A percentile compares a stretch with the other conserved stretches of the same genome.
Conservation (phyloP, 2,113 vertebrate genomes). For the Lanius collurio region DNA sequence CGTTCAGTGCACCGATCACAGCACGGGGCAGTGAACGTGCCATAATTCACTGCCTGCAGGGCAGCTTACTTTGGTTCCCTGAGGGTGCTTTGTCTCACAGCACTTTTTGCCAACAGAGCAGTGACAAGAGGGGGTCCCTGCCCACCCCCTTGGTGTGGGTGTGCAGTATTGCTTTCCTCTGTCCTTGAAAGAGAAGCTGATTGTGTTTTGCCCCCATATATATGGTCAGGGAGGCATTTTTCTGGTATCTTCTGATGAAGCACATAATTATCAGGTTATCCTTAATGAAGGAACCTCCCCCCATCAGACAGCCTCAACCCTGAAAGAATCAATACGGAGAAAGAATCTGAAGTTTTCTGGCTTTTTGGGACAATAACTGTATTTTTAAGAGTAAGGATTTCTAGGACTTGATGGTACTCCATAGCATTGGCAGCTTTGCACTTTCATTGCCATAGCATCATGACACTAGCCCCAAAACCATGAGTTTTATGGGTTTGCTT, state of each 20-base stretch:
- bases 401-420: accelerated
- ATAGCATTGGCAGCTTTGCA: neutral
- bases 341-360: neutral
- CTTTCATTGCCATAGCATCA: neutral
- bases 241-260: neutral
- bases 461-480: neutral
- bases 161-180: neutral
- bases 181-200: neutral
- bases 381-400: neutral
- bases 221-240: neutral
- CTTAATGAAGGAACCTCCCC: neutral
- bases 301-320: neutral
- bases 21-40: neutral
- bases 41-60: neutral
- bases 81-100: neutral
- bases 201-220: neutral
- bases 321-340: neutral
- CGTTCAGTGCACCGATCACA: neutral
- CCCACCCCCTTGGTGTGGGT: neutral
- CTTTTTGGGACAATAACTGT: neutral
- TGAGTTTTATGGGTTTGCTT: neutral
- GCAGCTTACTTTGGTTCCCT: neutral
- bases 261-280: neutral
- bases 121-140: neutral
- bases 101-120: neutral